Conservation (phyloP, 1,140 invertebrate species). For the Dendroctonus ponderosae region DNA sequence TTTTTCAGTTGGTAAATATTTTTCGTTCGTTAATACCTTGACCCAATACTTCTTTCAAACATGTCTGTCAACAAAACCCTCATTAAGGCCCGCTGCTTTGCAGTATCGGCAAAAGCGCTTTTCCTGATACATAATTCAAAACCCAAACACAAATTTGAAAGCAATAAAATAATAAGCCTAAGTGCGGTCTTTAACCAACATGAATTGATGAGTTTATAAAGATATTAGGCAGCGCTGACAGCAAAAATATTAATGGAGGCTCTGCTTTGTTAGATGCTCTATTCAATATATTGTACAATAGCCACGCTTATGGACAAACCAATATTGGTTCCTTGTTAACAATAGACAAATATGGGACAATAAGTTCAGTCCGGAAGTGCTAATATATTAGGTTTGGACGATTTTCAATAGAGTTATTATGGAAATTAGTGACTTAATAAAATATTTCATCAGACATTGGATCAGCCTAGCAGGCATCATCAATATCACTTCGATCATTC, state of each 20-base stretch:
- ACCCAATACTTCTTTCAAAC: too few relatives aligned
- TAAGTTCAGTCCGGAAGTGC: conserved; percentile 15
- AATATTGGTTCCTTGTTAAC: conserved; percentile 33
- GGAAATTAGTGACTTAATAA: too few relatives aligned
- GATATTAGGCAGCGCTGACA: conserved; percentile 26
- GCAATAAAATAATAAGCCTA: neutral
- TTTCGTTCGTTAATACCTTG: too few relatives aligned
- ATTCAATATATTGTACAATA: conserved; percentile 35
- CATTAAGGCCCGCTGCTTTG: too few relatives aligned
- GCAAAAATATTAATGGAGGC: conserved; percentile 33
- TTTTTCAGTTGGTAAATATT: too few relatives aligned
- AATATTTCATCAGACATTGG: too few relatives aligned
- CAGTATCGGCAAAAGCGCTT: too few relatives aligned
- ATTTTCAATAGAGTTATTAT: neutral
- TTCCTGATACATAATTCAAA: too few relatives aligned
- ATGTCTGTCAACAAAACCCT: too few relatives aligned
- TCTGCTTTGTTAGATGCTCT: conserved; percentile 29
- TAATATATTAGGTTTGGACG: conserved; percentile 10
- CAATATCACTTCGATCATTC: too few relatives aligned
- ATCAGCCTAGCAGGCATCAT: too few relatives aligned
- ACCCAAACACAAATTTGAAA: too few relatives aligned
- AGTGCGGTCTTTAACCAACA: conserved; percentile 1
- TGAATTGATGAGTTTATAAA: conserved; percentile 32
- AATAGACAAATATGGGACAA: conserved; percentile 19
- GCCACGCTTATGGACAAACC: conserved; percentile 26